These are phyloP conservation scores for Phylloscopus collybita DNA, from an alignment of 2,797 vertebrate species.

Conservation along the genomic window DNA sequence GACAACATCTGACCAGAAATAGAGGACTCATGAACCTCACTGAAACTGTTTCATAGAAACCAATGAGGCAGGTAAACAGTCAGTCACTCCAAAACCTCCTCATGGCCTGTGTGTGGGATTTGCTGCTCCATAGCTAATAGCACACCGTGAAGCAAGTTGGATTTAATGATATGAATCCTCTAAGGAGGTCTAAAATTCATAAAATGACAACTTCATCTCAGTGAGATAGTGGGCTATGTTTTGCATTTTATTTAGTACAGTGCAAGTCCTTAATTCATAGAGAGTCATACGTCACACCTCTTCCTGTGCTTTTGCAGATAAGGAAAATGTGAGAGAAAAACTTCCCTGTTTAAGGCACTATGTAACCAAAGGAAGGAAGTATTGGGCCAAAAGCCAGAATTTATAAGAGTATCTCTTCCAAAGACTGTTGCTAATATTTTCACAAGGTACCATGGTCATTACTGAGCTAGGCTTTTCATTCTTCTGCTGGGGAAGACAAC, in stretches of 20 bases:
- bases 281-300: neutral
- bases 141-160: neutral
- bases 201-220: neutral
- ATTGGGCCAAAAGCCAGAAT: neutral
- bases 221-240: neutral
- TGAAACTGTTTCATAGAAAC: neutral
- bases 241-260: neutral
- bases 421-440: neutral
- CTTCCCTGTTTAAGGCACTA: neutral
- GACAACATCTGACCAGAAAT: neutral
- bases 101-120: accelerated
- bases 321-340: neutral
- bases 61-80: neutral
- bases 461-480: neutral
- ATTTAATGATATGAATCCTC: neutral
- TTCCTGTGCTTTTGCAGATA: neutral
- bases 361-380: neutral
- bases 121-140: neutral
- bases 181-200: neutral
- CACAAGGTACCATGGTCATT: neutral
- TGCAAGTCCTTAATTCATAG: neutral
- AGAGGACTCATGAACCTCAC: neutral
- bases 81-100: neutral
- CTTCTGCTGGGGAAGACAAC: neutral
- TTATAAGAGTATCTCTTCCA: neutral